Evolutionary conservation across 35 echinoderm and acorn worm genomes (phyloP), one percentile per base, ranked within the genome.

Genomic region (Patiria miniata): DNA sequence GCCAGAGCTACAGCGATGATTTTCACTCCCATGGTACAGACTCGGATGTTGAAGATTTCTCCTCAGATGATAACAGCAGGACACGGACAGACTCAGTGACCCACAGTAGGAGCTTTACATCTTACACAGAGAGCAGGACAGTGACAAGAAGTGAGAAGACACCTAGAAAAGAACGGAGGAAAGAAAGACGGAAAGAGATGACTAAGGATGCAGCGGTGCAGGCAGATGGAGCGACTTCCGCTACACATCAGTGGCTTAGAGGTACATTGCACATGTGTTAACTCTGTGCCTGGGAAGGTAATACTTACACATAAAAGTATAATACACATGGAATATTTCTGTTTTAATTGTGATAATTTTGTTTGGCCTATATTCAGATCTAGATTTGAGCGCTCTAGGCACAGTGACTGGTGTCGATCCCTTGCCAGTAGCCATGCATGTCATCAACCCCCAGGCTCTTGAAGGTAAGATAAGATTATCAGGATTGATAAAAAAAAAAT

Each of bases 401-500:
- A 36, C 52, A 39, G 52, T 84, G 82, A 30, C 82, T 17, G 29
- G 57, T 16, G 38, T 59, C 19, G 82, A 84, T 36, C 82, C 82
- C 26, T 37, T 53, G 18, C 82, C 82, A 21, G 54, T 84, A n/a
- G 57, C 82, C 38, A 84, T 58, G 53, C 82, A 84, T 21, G 10
- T 84, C 39, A 40, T 84, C 9, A 84, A 84, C 55, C 82, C 82
- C 37, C 52, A 84, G n/a, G 82, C 82, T 8, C 44, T 84, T n/a
- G 82, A 84, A 84, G 82, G 82, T 84, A 84, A 0, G 39, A 34
- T 28, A 12, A 47, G 42, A 4, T 4, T 47, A n/a, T 47, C 42
- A 47, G 4, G 42, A 47, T 47, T 6, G 42, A 12, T 12, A 47
- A 12, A 12, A 47, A 47, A 47, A 47, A 47, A 12, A 6, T n/a